A percentile compares a stretch with the other conserved stretches of the same genome.
Evolutionary conservation across 2,888 invertebrate genomes (phyloP).

Genomic region (Pyrrhosoma nymphula): DNA sequence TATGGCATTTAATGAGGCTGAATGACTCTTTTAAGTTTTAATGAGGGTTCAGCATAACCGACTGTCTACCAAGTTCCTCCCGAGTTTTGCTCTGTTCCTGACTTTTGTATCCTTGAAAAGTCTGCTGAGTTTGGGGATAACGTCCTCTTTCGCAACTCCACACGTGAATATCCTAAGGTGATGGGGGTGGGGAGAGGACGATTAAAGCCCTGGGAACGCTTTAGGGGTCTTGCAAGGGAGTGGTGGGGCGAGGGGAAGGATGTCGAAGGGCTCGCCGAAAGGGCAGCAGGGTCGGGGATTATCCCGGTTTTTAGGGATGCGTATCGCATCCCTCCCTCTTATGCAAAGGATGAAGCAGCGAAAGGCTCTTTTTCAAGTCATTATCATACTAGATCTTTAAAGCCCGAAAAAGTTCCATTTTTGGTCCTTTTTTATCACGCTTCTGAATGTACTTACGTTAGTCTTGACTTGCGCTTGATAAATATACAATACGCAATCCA

Average conservation of each 20-base stretch:
- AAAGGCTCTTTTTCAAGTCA: not conserved
- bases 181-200: not conserved
- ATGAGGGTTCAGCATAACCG: no score
- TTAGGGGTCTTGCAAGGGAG: not conserved
- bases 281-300: not conserved
- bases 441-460: not conserved
- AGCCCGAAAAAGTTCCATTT: not conserved
- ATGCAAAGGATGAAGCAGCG: not conserved
- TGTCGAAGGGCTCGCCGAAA: not conserved
- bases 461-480: not conserved
- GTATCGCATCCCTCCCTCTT: not conserved
- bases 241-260: not conserved
- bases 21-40: no score
- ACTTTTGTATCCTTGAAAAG: no score
- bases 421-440: not conserved
- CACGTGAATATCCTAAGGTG: not conserved
- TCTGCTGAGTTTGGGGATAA: not conserved
- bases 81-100: no score
- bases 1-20: no score
- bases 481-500: no score
- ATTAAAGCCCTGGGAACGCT: not conserved
- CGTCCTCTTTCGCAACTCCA: not conserved
- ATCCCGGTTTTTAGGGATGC: not conserved
- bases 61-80: no score
- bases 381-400: not conserved